phyloP scores from a whole-genome alignment of 2,888 invertebrate species.

The Sceliomorpha sp. region DNA sequence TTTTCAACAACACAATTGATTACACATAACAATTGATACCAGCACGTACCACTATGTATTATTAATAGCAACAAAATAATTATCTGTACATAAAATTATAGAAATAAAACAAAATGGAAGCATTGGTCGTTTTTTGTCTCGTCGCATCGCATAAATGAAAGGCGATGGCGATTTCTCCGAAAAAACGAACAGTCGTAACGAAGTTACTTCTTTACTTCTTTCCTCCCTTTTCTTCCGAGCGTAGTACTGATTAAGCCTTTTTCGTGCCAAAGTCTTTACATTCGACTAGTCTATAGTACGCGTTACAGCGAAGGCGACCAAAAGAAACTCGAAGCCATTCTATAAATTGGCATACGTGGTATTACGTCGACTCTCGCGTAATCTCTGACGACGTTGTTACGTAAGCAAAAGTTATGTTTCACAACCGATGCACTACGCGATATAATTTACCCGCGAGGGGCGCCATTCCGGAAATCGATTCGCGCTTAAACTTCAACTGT shows the following conservation, averaged over 20 bases:
- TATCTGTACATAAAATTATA: too few relatives aligned
- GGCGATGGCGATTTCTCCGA: too few relatives aligned
- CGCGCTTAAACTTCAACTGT: too few relatives aligned
- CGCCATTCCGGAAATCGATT: constrained; percentile 21
- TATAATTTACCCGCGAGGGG: constrained; percentile 18
- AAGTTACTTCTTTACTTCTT: not conserved
- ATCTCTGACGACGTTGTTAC: constrained; percentile 38
- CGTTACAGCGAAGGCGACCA: not conserved
- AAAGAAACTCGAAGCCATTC: not conserved
- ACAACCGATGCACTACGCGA: constrained; percentile 12
- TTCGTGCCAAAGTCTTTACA: not conserved
- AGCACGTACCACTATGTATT: too few relatives aligned
- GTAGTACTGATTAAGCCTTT: too few relatives aligned
- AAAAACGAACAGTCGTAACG: too few relatives aligned
- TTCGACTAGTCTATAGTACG: not conserved
- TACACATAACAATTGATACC: too few relatives aligned
- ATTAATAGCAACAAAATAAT: too few relatives aligned
- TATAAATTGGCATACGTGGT: constrained; percentile 45
- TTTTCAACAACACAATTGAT: too few relatives aligned
- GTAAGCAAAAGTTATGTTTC: constrained; percentile 36
- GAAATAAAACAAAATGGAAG: too few relatives aligned
- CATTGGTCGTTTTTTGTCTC: too few relatives aligned
- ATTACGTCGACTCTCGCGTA: constrained; percentile 45
- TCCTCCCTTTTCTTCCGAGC: not conserved
- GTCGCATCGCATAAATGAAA: too few relatives aligned